A percentile compares a stretch with the other conserved stretches of the same genome.
phyloP scores from a whole-genome alignment of 1,140 invertebrate species.

The Lerema accius region DNA sequence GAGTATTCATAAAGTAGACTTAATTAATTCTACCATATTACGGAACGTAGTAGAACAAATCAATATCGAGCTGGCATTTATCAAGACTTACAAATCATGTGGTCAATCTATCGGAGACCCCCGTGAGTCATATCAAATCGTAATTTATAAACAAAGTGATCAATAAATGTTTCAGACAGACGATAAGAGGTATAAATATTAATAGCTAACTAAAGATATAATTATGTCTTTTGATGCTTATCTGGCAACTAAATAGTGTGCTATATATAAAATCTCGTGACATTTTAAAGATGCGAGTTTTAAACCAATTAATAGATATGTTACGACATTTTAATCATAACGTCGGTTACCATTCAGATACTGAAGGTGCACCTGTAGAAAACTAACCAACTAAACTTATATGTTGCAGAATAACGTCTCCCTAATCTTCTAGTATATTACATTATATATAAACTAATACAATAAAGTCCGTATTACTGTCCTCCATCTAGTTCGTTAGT shows the following conservation, averaged over 20 bases:
- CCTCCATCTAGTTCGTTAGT: background rate
- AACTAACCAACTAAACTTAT: no score
- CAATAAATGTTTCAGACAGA: constrained; percentile 15
- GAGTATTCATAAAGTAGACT: no score
- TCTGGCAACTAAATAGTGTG: constrained; percentile 8
- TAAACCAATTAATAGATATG: no score
- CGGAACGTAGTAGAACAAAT: background rate
- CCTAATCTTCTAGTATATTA: no score
- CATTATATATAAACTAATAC: no score
- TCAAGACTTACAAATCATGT: background rate
- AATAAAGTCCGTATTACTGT: background rate
- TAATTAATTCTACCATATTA: no score
- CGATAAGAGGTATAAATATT: constrained; percentile 1
- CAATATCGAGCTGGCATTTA: background rate
- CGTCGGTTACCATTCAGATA: no score
- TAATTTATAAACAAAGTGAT: constrained; percentile 22
- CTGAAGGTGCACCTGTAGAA: no score
- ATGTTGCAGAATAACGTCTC: no score
- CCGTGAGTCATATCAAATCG: constrained; percentile 18
- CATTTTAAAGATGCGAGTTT: no score
- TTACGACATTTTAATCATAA: no score
- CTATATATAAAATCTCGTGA: background rate
- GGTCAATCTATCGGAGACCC: background rate
- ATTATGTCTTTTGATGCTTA: background rate
- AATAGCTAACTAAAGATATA: background rate